These are phyloP conservation scores for Salvator merianae DNA, from an alignment of 2,113 vertebrate genomes.

Conservation along the genomic window DNA sequence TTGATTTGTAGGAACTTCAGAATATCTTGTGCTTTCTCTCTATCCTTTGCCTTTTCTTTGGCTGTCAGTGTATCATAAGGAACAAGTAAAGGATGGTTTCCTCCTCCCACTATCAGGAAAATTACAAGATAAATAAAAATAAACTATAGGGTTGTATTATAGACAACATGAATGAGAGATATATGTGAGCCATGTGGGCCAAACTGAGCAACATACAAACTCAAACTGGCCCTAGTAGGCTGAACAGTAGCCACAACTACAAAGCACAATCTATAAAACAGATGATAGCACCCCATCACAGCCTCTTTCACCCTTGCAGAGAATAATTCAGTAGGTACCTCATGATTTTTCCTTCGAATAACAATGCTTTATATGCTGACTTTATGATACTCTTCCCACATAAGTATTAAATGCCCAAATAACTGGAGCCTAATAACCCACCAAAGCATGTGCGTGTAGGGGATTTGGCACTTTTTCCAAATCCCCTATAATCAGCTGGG, in stretches of 20 bases:
- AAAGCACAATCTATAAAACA: too few relatives aligned
- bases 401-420: neutral
- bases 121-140: slow-evolving; percentile 21
- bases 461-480: too few relatives aligned
- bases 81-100: slow-evolving; percentile 92
- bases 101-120: slow-evolving; percentile 81
- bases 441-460: neutral
- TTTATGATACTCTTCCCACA: neutral
- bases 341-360: neutral
- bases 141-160: neutral
- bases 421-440: neutral
- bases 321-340: neutral
- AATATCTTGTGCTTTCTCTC: slow-evolving; percentile 95
- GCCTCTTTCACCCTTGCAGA: neutral
- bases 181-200: too few relatives aligned
- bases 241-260: too few relatives aligned
- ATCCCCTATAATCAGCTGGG: too few relatives aligned
- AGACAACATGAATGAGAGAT: neutral
- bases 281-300: too few relatives aligned
- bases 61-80: slow-evolving; percentile 95
- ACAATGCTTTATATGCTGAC: neutral
- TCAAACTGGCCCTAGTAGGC: too few relatives aligned
- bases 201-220: too few relatives aligned
- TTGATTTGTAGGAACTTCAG: slow-evolving; percentile 97
- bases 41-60: slow-evolving; percentile 95